phyloP scores from a whole-genome alignment of 2,888 invertebrate genomes.

The Tipula unca region DNA sequence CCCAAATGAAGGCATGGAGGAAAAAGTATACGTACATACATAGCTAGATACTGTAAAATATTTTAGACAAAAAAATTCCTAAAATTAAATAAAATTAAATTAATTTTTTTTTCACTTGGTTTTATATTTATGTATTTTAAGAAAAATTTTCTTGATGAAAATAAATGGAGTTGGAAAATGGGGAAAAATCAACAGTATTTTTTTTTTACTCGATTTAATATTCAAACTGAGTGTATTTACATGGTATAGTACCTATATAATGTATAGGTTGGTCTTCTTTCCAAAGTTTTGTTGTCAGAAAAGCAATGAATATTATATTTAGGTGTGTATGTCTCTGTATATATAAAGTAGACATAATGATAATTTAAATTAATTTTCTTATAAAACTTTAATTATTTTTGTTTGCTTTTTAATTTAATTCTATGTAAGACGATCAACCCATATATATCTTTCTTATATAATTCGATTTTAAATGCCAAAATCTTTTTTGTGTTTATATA shows the following conservation, averaged over 20 bases:
- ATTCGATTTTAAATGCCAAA: not conserved
- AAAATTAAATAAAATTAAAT: not conserved
- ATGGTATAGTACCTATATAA: no score
- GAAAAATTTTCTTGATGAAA: not conserved
- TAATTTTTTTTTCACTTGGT: not conserved
- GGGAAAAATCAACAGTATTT: not conserved
- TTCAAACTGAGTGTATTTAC: not conserved
- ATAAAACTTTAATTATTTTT: not conserved
- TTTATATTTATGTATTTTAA: not conserved
- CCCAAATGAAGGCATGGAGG: no score
- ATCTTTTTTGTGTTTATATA: not conserved
- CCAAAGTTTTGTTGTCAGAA: not conserved
- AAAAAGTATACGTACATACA: no score
- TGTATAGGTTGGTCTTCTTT: not conserved
- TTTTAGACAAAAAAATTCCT: not conserved
- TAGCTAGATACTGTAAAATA: not conserved
- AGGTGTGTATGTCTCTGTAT: no score
- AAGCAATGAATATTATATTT: not conserved
- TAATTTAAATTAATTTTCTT: not conserved
- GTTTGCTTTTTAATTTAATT: no score
- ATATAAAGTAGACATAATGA: no score
- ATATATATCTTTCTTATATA: no score
- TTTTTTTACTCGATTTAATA: not conserved
- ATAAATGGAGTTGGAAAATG: not conserved
- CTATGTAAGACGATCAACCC: not conserved